phyloP scores from a whole-genome alignment of 2,113 vertebrate genomes.

The Glaucidium brasilianum region DNA sequence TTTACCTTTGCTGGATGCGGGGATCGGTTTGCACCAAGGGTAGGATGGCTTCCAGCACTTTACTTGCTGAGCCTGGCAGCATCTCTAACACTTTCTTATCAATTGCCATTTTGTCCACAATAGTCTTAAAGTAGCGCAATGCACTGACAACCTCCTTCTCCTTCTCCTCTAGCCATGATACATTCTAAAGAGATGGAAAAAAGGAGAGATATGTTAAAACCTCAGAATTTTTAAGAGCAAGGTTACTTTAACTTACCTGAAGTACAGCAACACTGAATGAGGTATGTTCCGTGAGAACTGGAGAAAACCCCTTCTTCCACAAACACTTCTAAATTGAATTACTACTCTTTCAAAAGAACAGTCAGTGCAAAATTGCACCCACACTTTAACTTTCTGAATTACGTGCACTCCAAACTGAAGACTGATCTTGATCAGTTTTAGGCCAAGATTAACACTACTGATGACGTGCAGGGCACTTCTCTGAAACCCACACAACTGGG shows the following conservation, averaged over 20 bases:
- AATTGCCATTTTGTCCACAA: conserved; percentile 97
- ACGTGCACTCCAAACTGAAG: background rate
- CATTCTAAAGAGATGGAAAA: conserved; percentile 76
- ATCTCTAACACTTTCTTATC: conserved; percentile 96
- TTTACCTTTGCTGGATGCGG: conserved; percentile 90
- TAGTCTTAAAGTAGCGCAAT: conserved; percentile 96
- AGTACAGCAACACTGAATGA: background rate
- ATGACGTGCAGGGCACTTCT: background rate
- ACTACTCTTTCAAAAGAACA: background rate
- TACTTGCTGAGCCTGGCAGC: conserved; percentile 96
- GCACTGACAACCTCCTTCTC: conserved; percentile 98
- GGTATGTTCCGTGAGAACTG: background rate
- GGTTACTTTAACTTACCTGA: background rate
- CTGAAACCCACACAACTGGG: background rate
- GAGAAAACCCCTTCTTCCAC: background rate
- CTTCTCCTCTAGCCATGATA: conserved; percentile 91
- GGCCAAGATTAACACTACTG: background rate
- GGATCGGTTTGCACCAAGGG: conserved; percentile 90
- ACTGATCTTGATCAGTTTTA: background rate
- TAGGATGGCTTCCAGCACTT: conserved; percentile 94
- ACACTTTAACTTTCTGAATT: background rate
- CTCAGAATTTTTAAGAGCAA: background rate
- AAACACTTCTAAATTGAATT: background rate
- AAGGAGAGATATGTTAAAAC: background rate
- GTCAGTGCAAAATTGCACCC: background rate